Percentiles rank a stretch among this genome's conserved stretches.
These are phyloP conservation scores for Platanista minor DNA, from an alignment of 2,113 vertebrate species.

Conservation along the genomic window DNA sequence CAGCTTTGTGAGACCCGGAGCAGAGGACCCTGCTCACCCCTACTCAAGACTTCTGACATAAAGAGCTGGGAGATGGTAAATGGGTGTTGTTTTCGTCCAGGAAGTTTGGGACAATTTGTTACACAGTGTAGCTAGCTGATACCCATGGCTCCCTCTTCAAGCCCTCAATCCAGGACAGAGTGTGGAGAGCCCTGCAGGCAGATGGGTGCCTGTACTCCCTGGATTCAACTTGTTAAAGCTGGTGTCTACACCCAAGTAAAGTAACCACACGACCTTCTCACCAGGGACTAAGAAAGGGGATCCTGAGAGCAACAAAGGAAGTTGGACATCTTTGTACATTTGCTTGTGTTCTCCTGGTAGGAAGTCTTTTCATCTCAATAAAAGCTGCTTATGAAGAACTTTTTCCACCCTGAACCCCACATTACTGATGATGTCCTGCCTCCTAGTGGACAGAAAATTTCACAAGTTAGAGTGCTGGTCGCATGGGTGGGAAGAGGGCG, in stretches of 20 bases:
- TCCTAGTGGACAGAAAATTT: background rate
- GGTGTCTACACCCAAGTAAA: background rate
- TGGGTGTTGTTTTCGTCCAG: too few species aligned
- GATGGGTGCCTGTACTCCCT: rapidly evolving
- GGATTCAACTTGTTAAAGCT: background rate
- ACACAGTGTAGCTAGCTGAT: background rate
- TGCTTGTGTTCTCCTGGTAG: too few species aligned
- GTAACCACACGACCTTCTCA: background rate
- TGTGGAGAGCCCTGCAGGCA: background rate
- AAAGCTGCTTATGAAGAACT: background rate
- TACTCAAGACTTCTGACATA: background rate
- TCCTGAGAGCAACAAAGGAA: background rate
- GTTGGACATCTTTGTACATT: background rate
- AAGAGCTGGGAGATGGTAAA: background rate
- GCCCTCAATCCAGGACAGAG: background rate
- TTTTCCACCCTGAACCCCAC: background rate
- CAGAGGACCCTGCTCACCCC: too few species aligned
- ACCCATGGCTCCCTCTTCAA: rapidly evolving
- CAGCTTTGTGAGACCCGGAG: too few species aligned
- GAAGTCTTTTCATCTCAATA: too few species aligned
- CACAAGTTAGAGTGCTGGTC: rapidly evolving
- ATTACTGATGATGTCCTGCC: background rate
- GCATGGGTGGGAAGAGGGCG: rapidly evolving
- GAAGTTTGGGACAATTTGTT: background rate
- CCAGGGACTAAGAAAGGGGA: background rate